Percentiles rank a stretch among this genome's conserved stretches.
Evolutionary conservation across 1,140 invertebrate species (phyloP).

Genomic region (Aleiodes sp.): DNA sequence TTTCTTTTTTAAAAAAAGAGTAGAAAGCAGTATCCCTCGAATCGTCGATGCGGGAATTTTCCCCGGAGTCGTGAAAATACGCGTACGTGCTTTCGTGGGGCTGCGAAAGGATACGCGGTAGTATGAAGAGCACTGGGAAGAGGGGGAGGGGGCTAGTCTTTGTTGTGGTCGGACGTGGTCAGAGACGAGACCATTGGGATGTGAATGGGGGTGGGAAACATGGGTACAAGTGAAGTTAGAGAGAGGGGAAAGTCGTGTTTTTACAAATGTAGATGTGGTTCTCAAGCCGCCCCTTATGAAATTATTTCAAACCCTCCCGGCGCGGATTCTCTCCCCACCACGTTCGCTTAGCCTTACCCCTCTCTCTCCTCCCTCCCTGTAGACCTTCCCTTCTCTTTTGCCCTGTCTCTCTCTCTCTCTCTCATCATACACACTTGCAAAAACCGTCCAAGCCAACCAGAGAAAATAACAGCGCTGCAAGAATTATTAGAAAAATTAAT

Average conservation of each 20-base stretch:
- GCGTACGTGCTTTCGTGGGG: conserved; percentile 18
- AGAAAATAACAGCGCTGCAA: conserved; percentile 51
- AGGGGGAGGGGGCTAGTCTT: conserved; percentile 48
- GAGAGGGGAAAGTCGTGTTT: conserved; percentile 38
- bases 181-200: conserved; percentile 41
- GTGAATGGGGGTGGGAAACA: conserved; percentile 20
- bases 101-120: conserved; percentile 12
- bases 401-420: too few species aligned
- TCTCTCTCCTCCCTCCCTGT: background rate
- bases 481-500: conserved; percentile 68
- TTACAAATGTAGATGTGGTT: conserved; percentile 62
- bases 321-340: conserved; percentile 24
- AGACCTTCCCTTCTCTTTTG: background rate
- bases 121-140: too few species aligned
- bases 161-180: conserved; percentile 55
- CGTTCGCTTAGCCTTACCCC: too few species aligned
- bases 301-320: conserved; percentile 60
- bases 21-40: conserved; percentile 4
- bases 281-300: conserved; percentile 60
- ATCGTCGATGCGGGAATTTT: conserved; percentile 44
- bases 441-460: conserved; percentile 10
- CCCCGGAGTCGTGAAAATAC: conserved; percentile 25
- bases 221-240: conserved; percentile 1
- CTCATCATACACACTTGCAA: background rate
- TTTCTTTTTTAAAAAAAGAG: background rate